Evolutionary conservation across 2,888 invertebrate genomes (phyloP).

Genomic region (Hedychridium roseum): DNA sequence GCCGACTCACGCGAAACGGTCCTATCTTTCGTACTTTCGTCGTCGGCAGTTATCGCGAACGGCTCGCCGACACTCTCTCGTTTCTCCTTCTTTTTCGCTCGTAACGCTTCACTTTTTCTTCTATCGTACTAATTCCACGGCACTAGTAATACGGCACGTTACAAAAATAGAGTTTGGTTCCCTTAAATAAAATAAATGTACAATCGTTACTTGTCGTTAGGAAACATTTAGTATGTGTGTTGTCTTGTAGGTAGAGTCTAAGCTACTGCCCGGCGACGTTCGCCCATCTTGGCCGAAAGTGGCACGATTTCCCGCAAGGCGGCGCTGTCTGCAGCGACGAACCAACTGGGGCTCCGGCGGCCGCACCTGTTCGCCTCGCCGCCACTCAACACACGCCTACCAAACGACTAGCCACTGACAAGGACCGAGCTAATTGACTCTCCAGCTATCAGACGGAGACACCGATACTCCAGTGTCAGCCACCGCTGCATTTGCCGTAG

Average conservation of each 20-base stretch:
- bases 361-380: constrained; percentile 52
- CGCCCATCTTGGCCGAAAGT: constrained; percentile 62
- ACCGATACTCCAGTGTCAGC: constrained; percentile 10
- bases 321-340: constrained; percentile 37
- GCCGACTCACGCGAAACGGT: constrained; percentile 14
- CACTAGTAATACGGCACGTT: constrained; percentile 47
- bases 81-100: constrained; percentile 10
- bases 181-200: constrained; percentile 48
- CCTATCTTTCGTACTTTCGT: neutral
- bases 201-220: constrained; percentile 48
- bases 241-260: constrained; percentile 62
- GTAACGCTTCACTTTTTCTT: constrained; percentile 18
- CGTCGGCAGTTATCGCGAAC: constrained; percentile 16
- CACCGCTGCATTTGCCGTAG: constrained; percentile 19
- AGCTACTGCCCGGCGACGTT: constrained; percentile 62
- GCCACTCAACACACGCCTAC: constrained; percentile 33
- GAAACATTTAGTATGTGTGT: constrained; percentile 54
- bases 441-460: neutral
- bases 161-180: constrained; percentile 53
- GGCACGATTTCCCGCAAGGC: constrained; percentile 43
- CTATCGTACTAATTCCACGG: constrained; percentile 35
- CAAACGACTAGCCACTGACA: constrained; percentile 6
- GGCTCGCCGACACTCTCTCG: constrained; percentile 7
- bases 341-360: constrained; percentile 44
- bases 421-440: neutral